Evolutionary conservation across 2,797 vertebrate species (phyloP).

Genomic region (Bradypodion pumilum): DNA sequence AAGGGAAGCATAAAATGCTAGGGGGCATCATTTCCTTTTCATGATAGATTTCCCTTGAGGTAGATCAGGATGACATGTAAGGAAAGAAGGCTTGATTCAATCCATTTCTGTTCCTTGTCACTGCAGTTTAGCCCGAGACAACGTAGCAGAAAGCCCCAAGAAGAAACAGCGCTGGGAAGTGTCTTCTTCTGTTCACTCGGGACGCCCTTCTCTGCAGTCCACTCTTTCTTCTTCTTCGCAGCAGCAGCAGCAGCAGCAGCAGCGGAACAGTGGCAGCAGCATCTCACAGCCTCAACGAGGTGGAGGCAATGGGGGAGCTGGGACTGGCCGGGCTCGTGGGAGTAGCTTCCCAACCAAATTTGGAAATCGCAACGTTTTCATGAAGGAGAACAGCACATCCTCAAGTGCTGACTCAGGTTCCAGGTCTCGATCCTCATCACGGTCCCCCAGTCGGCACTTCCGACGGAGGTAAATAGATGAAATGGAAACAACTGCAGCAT

Average conservation of each 20-base stretch:
- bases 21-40: too few relatives aligned
- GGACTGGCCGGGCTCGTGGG: constrained; percentile 70
- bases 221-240: constrained; percentile 34
- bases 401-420: constrained; percentile 88
- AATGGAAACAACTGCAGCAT: neutral
- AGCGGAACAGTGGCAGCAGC: neutral
- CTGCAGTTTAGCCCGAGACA: constrained; percentile 64
- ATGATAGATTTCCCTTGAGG: neutral
- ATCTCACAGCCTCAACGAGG: constrained; percentile 73
- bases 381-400: constrained; percentile 88
- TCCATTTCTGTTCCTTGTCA: neutral
- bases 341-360: constrained; percentile 69
- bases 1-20: too few relatives aligned
- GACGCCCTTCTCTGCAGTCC: constrained; percentile 45
- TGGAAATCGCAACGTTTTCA: constrained; percentile 91
- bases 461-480: constrained; percentile 65
- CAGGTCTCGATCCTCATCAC: constrained; percentile 83
- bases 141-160: constrained; percentile 70
- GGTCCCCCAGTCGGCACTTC: constrained; percentile 73
- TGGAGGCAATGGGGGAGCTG: constrained; percentile 68
- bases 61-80: too few relatives aligned
- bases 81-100: neutral
- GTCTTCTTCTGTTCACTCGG: constrained; percentile 63
- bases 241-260: constrained; percentile 50
- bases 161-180: constrained; percentile 74